Percentiles rank a stretch among this genome's conserved stretches.
Conservation (phyloP, 2,113 vertebrate genomes). For the Pangasianodon hypophthalmus region DNA sequence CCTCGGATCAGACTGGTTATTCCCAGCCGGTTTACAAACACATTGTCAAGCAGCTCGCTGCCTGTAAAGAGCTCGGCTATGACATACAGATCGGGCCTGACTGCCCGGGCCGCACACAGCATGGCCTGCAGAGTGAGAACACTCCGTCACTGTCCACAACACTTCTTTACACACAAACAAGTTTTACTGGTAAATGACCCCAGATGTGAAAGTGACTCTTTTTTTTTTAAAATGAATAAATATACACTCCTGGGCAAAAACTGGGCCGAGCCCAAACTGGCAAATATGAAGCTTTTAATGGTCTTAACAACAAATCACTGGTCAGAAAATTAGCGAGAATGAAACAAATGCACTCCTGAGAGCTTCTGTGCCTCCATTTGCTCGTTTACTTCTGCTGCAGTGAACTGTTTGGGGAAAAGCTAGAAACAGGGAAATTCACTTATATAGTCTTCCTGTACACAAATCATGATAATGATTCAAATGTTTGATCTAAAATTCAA, state of each 20-base stretch:
- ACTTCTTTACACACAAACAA: not conserved
- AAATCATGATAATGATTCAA: too few species aligned
- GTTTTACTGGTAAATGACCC: not conserved
- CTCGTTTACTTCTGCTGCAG: too few species aligned
- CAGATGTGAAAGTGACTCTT: not conserved
- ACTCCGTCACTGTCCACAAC: not conserved
- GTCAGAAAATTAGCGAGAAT: too few species aligned
- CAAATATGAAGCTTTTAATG: too few species aligned
- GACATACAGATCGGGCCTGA: constrained; percentile 87
- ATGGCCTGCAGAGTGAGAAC: constrained; percentile 78
- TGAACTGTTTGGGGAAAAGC: too few species aligned
- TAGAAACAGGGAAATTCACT: too few species aligned
- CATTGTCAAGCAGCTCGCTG: constrained; percentile 85
- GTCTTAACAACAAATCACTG: too few species aligned
- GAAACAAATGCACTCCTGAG: too few species aligned
- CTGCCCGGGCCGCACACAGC: constrained; percentile 79
- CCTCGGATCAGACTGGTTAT: constrained; percentile 85
- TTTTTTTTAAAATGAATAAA: not conserved
- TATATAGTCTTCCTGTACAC: too few species aligned
- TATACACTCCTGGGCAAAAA: not conserved
- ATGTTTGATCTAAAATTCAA: too few species aligned
- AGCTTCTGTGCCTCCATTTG: too few species aligned
- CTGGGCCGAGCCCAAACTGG: too few species aligned
- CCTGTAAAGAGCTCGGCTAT: constrained; percentile 85
- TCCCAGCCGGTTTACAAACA: constrained; percentile 86